Evolutionary conservation across 2,113 vertebrate genomes (phyloP).

Genomic region (Ictalurus furcatus): DNA sequence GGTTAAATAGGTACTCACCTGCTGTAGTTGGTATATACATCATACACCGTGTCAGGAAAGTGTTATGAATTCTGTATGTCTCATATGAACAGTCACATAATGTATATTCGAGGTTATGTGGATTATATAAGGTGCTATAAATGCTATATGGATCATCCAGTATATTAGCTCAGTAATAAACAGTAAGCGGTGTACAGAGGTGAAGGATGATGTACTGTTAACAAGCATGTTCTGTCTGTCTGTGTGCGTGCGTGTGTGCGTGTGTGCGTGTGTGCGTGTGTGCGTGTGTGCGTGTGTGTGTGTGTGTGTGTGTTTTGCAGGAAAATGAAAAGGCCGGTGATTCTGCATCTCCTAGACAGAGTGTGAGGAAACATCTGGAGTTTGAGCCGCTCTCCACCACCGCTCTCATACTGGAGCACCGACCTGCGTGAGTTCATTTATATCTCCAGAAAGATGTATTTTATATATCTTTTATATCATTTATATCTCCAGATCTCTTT

Average conservation of each 20-base stretch:
- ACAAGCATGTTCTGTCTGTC: not conserved
- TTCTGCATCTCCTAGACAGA: constrained; percentile 85
- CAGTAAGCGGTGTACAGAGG: not conserved
- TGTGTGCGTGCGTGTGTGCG: too few relatives aligned
- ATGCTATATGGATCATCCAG: not conserved
- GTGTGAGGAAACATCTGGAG: constrained; percentile 90
- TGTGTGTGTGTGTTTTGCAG: constrained; percentile 64
- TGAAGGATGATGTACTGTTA: not conserved
- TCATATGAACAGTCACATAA: not conserved
- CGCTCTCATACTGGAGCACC: constrained; percentile 91
- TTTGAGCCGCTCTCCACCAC: constrained; percentile 97
- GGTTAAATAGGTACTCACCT: not conserved
- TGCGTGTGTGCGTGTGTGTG: not conserved
- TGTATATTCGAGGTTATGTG: not conserved
- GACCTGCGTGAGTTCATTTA: constrained; percentile 84
- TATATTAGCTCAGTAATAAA: not conserved
- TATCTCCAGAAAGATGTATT: too few relatives aligned
- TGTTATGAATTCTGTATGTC: not conserved
- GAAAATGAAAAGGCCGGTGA: constrained; percentile 91
- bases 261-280: not conserved
- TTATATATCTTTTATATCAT: not conserved
- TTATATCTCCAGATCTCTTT: too few relatives aligned
- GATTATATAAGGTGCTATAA: not conserved
- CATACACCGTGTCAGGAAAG: not conserved
- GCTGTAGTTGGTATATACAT: too few relatives aligned